A percentile compares a stretch with the other conserved stretches of the same genome.
phyloP scores from a whole-genome alignment of 2,888 invertebrate species.

The Parnassius glacialis region DNA sequence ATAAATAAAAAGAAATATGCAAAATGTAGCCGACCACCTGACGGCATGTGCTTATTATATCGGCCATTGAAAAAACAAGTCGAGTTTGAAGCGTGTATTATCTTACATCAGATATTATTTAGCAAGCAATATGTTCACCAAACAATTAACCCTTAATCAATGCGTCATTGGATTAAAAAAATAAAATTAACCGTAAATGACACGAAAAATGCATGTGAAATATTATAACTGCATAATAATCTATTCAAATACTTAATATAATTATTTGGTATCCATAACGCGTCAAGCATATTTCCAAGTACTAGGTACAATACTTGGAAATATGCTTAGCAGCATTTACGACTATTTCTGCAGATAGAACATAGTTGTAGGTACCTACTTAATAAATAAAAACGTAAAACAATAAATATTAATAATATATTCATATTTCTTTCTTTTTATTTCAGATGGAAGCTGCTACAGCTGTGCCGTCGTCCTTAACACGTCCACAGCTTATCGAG shows the following conservation, averaged over 20 bases:
- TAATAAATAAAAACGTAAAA: too few species aligned
- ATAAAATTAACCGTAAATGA: constrained; percentile 7
- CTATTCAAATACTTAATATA: too few species aligned
- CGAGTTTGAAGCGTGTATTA: constrained; percentile 56
- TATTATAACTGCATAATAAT: too few species aligned
- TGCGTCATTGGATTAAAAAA: constrained; percentile 32
- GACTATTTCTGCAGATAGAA: background rate
- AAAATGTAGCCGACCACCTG: constrained; percentile 54
- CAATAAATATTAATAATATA: background rate
- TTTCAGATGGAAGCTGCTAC: constrained; percentile 57
- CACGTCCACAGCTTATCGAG: constrained; percentile 36
- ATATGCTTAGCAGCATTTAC: background rate
- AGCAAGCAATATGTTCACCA: constrained; percentile 41
- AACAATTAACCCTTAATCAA: constrained; percentile 36
- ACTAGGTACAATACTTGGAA: too few species aligned
- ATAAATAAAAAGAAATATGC: constrained; percentile 52
- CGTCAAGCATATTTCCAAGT: too few species aligned
- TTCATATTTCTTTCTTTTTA: constrained; percentile 38
- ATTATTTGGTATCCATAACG: too few species aligned
- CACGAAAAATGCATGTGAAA: background rate
- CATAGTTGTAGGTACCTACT: too few species aligned
- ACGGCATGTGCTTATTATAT: constrained; percentile 55
- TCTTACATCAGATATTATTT: constrained; percentile 57
- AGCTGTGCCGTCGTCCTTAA: constrained; percentile 49
- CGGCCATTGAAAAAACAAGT: constrained; percentile 49